phyloP scores from a whole-genome alignment of 2,113 vertebrate genomes.

The Halcyon malimbica region DNA sequence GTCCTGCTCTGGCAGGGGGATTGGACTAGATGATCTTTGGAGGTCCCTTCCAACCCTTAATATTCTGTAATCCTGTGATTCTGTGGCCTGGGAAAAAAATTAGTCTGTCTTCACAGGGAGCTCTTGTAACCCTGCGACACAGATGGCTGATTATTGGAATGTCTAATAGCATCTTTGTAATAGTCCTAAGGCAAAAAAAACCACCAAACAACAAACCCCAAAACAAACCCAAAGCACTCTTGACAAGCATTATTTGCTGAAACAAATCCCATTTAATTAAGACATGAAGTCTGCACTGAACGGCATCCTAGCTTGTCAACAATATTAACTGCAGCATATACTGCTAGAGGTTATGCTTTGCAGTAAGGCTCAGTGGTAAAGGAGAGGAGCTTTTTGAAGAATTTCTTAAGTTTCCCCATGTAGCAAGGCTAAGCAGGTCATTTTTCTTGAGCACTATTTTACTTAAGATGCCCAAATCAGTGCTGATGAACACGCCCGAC shows the following conservation, averaged over 20 bases:
- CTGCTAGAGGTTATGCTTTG: slow-evolving; percentile 10
- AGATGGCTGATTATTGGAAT: slow-evolving; percentile 56
- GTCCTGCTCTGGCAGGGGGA: too few species aligned
- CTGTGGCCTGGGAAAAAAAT: not conserved
- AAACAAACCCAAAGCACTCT: not conserved
- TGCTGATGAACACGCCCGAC: not conserved
- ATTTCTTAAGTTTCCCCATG: not conserved
- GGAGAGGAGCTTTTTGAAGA: not conserved
- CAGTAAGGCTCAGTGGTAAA: not conserved
- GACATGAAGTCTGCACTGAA: slow-evolving; percentile 16
- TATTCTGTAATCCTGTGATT: too few species aligned
- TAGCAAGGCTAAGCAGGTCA: not conserved
- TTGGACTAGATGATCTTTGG: too few species aligned
- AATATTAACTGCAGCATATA: not conserved
- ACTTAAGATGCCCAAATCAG: not conserved
- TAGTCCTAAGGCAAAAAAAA: slow-evolving; percentile 32
- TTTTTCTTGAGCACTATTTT: not conserved
- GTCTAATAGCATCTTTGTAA: slow-evolving; percentile 45
- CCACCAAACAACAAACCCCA: not conserved
- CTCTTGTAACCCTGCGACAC: not conserved
- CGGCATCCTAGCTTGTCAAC: slow-evolving; percentile 31
- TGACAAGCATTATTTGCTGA: slow-evolving; percentile 57
- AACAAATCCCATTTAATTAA: slow-evolving; percentile 67
- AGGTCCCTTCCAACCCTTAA: too few species aligned
- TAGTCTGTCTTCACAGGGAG: not conserved